Base-by-base conservation (phyloP, 2,888 invertebrate species). In the Aporophyla nigra region DNA sequence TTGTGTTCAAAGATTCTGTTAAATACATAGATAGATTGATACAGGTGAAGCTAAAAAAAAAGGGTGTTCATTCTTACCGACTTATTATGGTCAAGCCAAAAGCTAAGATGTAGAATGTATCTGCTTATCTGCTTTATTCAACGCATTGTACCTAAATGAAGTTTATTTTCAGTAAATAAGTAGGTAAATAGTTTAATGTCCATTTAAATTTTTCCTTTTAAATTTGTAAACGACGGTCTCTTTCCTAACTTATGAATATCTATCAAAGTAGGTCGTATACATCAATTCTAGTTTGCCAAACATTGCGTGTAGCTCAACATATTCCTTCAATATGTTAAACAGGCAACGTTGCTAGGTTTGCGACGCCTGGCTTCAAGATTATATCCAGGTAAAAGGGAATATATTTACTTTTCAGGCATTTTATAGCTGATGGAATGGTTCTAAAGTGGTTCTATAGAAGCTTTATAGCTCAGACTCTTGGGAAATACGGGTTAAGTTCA, bases 311-410 rank as follows among this genome's bases (percentile, higher is more conserved):
- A 75, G 63, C 72, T 69, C 59, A 59, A 78, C 63, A 62, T 86
- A 84, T 84, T 86, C 83, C 58, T 74, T 78, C 78, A 70, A 76
- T 81, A 88, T 85, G 88, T 84, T 75, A 88, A 88, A 69, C 74
- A 81, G 74, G 4, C 27, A 33, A 59, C 68, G 27, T 69, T 76
- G 71, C 59, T 72, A 67, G 80, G 67, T 80, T 74, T 63, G 75
- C 59, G 76, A 78, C 69, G 78, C 79, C 67, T 65, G 63, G 40
- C 67, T 69, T 65, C 73, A 63, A 79, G 53, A 56, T 79, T 75
- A 68, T 71, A 61, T 66, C 69, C 49, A 80, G 58, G 56, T 77
- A 61, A 49, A 54, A 2, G 5, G 46, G 54, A 75, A 59, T 63
- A 68, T 67, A 51, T 85, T 74, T 76, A 71, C 54, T 82, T 58